phyloP scores from a whole-genome alignment of 1,140 invertebrate genomes.

The Asbolus verrucosus region DNA sequence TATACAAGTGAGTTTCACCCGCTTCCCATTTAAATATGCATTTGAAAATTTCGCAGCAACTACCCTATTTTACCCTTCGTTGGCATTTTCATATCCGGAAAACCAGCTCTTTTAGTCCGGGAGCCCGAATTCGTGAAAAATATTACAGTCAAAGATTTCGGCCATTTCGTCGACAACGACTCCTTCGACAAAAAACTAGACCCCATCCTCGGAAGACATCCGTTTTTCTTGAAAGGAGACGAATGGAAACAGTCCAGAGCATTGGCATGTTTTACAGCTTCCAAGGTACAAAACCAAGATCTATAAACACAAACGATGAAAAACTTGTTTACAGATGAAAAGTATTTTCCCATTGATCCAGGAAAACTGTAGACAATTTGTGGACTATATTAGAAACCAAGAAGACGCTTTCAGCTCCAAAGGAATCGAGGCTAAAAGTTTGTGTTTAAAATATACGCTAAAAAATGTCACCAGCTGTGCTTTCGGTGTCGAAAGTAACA shows the following conservation, averaged over 20 bases:
- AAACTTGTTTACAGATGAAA: conserved; percentile 63
- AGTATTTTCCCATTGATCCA: conserved; percentile 54
- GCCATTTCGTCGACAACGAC: conserved; percentile 55
- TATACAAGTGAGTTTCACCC: conserved; percentile 50
- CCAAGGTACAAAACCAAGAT: conserved; percentile 53
- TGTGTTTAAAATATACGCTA: conserved; percentile 41
- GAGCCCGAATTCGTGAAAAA: conserved; percentile 63
- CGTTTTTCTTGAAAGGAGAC: conserved; percentile 65
- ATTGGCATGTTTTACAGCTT: conserved; percentile 67
- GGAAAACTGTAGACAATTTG: conserved; percentile 37
- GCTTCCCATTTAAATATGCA: not conserved
- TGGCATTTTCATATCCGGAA: not conserved
- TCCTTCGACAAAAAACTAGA: conserved; percentile 53
- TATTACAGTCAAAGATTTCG: conserved; percentile 61
- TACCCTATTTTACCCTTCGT: not conserved
- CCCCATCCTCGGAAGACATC: conserved; percentile 57
- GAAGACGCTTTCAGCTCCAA: not conserved
- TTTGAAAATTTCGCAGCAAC: not conserved
- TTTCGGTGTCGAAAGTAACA: conserved; percentile 46
- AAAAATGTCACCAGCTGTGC: conserved; percentile 46
- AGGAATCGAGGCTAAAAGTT: conserved; percentile 34
- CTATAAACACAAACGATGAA: not conserved
- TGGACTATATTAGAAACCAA: conserved; percentile 46
- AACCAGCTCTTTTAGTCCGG: conserved; percentile 58
- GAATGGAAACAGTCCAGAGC: conserved; percentile 69